Evolutionary conservation across 2,113 vertebrate species (phyloP), one percentile per base, ranked within the genome.

Genomic region (Eptesicus fuscus): DNA sequence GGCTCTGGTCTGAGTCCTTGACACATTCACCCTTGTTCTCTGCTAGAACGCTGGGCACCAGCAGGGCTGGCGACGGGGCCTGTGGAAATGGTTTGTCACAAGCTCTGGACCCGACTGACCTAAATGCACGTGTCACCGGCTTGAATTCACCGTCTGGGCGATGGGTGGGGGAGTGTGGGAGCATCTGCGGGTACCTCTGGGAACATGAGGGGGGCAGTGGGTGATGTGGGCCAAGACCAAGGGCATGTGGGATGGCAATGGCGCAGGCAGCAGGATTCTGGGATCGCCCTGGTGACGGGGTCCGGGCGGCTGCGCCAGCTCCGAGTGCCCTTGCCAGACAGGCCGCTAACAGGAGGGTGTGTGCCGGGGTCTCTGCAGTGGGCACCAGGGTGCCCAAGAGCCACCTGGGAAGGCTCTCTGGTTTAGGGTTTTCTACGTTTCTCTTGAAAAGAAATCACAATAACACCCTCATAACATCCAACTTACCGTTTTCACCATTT

Each of bases 71-170:
- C 28, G 37, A 35, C 73, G 6, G 10, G 85, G 53, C 65, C 77
- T 92, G 59, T 74, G 74, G 71, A 77, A 44, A 23, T 10, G 9
- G 49, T 67, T 59, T 47, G 40, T 88, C 73, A 37, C 18, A 67
- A 53, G 28, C 9, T 0, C 53, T 80, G 59, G 9, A 13, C 53
- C 47, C 2, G 12, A n/a, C 42, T 1, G 16, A 51, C 37, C 74
- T 69, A 22, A 89, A 37, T 69, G 28, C 49, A 20, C 63, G 61
- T 63, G 63, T 42, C 9, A 13, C 25, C 4, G 0, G 51, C 59
- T n/a, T 59, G 71, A 77, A 30, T 5, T 44, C 12, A 5, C 40
- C 0, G 12, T 8, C 9, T 0, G 5, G n/a, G 47, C 1, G 7
- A 10, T 10, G 5, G 49, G 0, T 9, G 22, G 42, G n/a, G 59